phyloP scores from a whole-genome alignment of 2,113 vertebrate genomes.

The Callopanchax toddi region DNA sequence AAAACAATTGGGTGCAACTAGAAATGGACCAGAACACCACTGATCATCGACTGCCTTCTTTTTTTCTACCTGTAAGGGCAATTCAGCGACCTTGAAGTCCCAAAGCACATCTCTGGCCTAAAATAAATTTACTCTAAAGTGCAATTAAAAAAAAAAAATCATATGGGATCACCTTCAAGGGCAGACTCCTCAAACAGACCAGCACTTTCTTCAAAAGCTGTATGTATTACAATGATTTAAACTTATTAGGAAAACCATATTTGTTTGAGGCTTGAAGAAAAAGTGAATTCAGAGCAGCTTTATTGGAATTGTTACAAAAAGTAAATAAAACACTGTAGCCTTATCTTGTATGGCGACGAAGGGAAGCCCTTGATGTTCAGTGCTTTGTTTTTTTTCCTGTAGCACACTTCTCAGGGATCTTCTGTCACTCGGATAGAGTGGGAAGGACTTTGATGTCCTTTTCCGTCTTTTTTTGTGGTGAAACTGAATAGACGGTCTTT shows the following conservation, averaged over 20 bases:
- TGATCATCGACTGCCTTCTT: background rate
- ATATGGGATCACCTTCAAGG: background rate
- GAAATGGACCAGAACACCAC: too few species aligned
- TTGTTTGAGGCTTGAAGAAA: background rate
- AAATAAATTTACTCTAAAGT: background rate
- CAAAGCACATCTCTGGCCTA: background rate
- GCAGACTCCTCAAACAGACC: background rate
- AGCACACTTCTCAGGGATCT: background rate
- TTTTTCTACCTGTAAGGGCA: background rate
- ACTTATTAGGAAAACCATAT: background rate
- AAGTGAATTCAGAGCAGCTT: background rate
- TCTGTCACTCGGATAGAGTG: constrained; percentile 20
- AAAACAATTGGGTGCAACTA: too few species aligned
- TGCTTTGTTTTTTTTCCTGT: constrained; percentile 1
- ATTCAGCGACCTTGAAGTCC: background rate
- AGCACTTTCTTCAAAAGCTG: background rate
- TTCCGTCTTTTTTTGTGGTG: constrained; percentile 17
- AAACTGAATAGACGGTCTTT: constrained; percentile 25
- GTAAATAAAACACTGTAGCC: background rate
- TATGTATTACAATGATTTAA: background rate
- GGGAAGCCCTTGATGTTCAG: constrained; percentile 10
- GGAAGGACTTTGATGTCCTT: constrained; percentile 24
- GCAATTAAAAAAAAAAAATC: background rate
- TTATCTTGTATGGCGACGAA: background rate
- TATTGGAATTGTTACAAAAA: background rate